These are phyloP conservation scores for Drosophila baimaii DNA, from an alignment of 1,140 invertebrate species.

Conservation along the genomic window DNA sequence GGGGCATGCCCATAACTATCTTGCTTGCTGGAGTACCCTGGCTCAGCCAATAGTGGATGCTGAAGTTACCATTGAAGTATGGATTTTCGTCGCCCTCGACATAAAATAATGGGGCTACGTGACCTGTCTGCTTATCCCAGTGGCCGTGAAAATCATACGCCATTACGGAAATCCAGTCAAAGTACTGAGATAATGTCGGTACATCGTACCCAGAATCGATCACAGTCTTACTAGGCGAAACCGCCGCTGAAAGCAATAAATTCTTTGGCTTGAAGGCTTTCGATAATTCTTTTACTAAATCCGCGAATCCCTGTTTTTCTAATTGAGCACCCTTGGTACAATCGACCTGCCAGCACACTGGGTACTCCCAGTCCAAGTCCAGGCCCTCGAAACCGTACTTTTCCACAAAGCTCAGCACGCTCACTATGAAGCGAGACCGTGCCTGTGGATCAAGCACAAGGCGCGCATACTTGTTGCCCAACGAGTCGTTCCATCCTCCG, in stretches of 20 bases:
- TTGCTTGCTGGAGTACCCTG: slow-evolving; percentile 91
- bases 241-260: slow-evolving; percentile 91
- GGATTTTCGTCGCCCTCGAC: slow-evolving; percentile 89
- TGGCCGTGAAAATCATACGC: slow-evolving; percentile 95
- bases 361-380: slow-evolving; percentile 95
- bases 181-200: slow-evolving; percentile 87
- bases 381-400: slow-evolving; percentile 93
- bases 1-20: slow-evolving; percentile 92
- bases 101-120: slow-evolving; percentile 92
- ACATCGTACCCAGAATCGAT: slow-evolving; percentile 93
- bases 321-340: slow-evolving; percentile 90
- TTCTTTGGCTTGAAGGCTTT: slow-evolving; percentile 89
- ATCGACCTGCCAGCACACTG: slow-evolving; percentile 90
- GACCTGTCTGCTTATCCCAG: slow-evolving; percentile 95
- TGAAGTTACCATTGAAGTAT: slow-evolving; percentile 93
- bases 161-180: slow-evolving; percentile 96
- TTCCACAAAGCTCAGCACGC: slow-evolving; percentile 90
- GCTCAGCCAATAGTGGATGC: slow-evolving; percentile 92
- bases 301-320: slow-evolving; percentile 91
- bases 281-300: slow-evolving; percentile 89
- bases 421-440: slow-evolving; percentile 89
- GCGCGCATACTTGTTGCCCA: slow-evolving; percentile 92
- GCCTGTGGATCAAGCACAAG: slow-evolving; percentile 90
- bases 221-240: slow-evolving; percentile 92
- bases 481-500: slow-evolving; percentile 94